A percentile compares a stretch with the other conserved stretches of the same genome.
These are phyloP conservation scores for Phyllostomus discolor DNA, from an alignment of 2,113 vertebrate species.

Conservation along the genomic window DNA sequence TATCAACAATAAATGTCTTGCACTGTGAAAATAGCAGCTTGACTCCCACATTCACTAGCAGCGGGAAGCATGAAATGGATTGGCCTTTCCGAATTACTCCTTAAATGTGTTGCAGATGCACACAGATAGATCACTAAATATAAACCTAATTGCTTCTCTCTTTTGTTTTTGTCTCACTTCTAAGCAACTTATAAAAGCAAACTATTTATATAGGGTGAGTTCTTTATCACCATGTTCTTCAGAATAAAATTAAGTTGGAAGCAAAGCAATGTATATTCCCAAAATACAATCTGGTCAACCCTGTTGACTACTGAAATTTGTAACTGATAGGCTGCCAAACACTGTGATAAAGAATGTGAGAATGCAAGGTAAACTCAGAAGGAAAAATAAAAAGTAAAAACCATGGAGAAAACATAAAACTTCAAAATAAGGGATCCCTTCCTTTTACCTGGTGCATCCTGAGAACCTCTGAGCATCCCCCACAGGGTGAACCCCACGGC, in stretches of 20 bases:
- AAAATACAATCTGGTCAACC: background rate
- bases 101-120: slow-evolving; percentile 78
- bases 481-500: background rate
- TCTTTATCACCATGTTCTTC: slow-evolving; percentile 58
- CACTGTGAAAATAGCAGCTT: slow-evolving; percentile 78
- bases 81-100: slow-evolving; percentile 75
- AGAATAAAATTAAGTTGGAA: slow-evolving; percentile 60
- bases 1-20: slow-evolving; percentile 79
- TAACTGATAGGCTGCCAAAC: background rate
- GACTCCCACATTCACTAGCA: slow-evolving; percentile 79
- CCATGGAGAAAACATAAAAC: background rate
- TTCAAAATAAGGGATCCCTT: background rate
- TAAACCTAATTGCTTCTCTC: slow-evolving; percentile 74
- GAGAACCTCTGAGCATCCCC: background rate
- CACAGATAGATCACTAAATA: slow-evolving; percentile 79
- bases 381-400: background rate
- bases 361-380: background rate
- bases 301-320: background rate
- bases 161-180: slow-evolving; percentile 68
- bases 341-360: background rate
- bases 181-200: slow-evolving; percentile 71
- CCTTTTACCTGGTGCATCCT: background rate
- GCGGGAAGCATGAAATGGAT: slow-evolving; percentile 77
- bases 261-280: background rate
- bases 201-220: slow-evolving; percentile 59